A percentile compares a stretch with the other conserved stretches of the same genome.
Conservation (phyloP, 2,113 vertebrate species). For the Antechinus stuartii region DNA sequence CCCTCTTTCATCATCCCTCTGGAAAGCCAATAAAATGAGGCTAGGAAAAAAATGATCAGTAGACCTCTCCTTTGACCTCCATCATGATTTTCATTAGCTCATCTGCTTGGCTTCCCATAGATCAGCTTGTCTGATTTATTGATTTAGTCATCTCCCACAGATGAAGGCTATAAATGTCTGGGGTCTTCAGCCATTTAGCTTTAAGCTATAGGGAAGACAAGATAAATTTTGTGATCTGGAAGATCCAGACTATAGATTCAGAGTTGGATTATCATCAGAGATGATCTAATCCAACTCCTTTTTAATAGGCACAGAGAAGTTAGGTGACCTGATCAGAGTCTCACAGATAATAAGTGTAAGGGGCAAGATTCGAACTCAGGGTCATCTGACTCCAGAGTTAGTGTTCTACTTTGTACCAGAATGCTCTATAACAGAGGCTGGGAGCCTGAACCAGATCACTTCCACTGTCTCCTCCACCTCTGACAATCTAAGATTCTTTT, state of each 20-base stretch:
- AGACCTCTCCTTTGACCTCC: not conserved
- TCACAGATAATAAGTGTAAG: not conserved
- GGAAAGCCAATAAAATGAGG: not conserved
- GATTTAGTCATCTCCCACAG: not conserved
- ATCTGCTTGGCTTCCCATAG: not conserved
- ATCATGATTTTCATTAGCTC: no score
- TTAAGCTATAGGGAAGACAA: not conserved
- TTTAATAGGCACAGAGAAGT: not conserved
- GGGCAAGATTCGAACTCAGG: not conserved
- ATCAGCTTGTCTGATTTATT: not conserved
- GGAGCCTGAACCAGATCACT: not conserved
- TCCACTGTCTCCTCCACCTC: not conserved
- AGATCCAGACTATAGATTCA: not conserved
- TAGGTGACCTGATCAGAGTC: not conserved
- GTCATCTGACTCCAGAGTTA: not conserved
- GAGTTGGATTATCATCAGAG: not conserved
- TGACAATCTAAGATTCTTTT: not conserved
- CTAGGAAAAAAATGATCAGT: not conserved
- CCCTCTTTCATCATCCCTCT: not conserved
- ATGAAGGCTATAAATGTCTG: not conserved
- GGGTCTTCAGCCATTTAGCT: not conserved
- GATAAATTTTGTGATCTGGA: not conserved
- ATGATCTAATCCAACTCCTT: not conserved
- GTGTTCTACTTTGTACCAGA: not conserved
- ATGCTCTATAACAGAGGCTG: not conserved